Conservation (phyloP, 2,888 invertebrate species). For the Rapana venosa region DNA sequence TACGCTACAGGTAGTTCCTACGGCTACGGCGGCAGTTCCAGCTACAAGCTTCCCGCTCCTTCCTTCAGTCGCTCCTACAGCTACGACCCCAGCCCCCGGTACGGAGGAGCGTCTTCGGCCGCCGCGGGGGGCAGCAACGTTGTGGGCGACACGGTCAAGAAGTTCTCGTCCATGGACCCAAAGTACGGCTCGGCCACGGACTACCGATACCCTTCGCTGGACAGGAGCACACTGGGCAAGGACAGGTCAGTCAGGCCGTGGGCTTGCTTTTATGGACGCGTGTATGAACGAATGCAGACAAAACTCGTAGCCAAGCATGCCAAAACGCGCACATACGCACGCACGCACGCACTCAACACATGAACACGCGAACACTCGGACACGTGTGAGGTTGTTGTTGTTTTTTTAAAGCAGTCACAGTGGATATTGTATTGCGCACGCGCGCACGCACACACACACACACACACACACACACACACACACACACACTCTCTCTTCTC, state of each 20-base stretch:
- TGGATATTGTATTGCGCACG: no score
- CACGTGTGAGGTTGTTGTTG: no score
- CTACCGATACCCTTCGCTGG: constrained; percentile 55
- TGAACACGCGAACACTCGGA: no score
- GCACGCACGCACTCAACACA: no score
- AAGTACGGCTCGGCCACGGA: constrained; percentile 48
- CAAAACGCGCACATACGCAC: no score
- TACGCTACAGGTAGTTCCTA: constrained; percentile 55
- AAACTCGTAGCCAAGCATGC: no score
- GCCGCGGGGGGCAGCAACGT: constrained; percentile 42
- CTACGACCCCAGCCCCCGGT: constrained; percentile 52
- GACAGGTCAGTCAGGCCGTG: constrained; percentile 21
- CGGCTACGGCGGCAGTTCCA: constrained; percentile 53
- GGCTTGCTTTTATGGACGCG: no score
- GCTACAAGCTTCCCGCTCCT: constrained; percentile 49
- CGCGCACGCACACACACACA: no score
- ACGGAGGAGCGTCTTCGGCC: constrained; percentile 51
- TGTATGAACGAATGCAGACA: no score
- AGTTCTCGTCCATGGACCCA: constrained; percentile 55
- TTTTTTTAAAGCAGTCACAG: no score
- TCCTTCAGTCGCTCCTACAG: constrained; percentile 50
- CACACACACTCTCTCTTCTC: no score
- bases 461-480: no score
- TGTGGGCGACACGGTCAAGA: constrained; percentile 66
- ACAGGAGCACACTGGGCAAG: constrained; percentile 43